phyloP scores from a whole-genome alignment of 1,140 invertebrate genomes.

The Samia ricini region DNA sequence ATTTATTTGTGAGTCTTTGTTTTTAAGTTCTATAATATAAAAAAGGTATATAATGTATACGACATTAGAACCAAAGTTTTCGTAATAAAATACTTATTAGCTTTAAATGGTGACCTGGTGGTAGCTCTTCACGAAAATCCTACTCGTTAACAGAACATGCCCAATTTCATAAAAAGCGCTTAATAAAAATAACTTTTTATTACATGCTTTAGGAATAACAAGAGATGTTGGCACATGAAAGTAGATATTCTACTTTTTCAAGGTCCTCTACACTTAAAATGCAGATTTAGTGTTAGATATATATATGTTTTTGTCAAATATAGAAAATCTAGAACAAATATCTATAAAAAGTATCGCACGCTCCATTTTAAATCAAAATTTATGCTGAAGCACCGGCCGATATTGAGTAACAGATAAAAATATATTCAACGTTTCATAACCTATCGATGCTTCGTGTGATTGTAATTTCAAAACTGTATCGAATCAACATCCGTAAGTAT shows the following conservation, averaged over 20 bases:
- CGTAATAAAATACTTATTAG: too few relatives aligned
- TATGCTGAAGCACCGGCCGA: slow-evolving; percentile 7
- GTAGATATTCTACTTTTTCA: neutral
- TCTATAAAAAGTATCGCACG: slow-evolving; percentile 11
- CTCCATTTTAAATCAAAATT: slow-evolving; percentile 10
- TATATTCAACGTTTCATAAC: slow-evolving; percentile 30
- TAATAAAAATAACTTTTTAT: neutral
- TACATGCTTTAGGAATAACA: neutral
- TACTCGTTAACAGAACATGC: neutral
- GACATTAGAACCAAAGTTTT: too few relatives aligned
- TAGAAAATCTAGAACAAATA: slow-evolving; percentile 7
- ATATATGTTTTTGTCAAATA: neutral
- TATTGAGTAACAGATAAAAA: slow-evolving; percentile 24
- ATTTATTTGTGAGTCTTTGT: too few relatives aligned
- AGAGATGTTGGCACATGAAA: neutral
- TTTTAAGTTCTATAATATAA: too few relatives aligned
- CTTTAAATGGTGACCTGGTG: too few relatives aligned
- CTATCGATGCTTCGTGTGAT: slow-evolving; percentile 29
- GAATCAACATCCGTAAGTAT: slow-evolving; percentile 54
- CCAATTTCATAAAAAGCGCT: neutral
- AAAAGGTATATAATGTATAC: too few relatives aligned
- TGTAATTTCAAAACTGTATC: slow-evolving; percentile 53
- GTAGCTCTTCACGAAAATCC: too few relatives aligned
- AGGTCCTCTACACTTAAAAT: neutral
- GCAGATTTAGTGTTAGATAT: neutral